Base-by-base conservation (phyloP, 2,797 vertebrate genomes). In the Acanthurus leucopareius region DNA sequence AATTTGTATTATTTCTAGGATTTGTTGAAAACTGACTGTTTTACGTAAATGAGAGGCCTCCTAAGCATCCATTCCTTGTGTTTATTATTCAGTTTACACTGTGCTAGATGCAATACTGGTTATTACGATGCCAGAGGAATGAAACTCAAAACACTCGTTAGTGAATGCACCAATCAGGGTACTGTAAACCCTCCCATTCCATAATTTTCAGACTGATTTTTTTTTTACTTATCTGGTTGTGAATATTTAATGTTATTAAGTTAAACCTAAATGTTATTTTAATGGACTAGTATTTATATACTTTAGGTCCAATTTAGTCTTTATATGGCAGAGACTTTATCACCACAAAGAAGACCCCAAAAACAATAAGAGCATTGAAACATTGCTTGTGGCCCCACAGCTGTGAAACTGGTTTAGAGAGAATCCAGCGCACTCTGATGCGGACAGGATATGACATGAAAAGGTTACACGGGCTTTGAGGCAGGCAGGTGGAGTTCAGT, bases 401-500 rank as follows among this genome's bases (percentile, higher is more conserved):
- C 75, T 68, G 53, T 75, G 79, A 75, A 74, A 67, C 5, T 44
- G 70, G 20, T 48, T 65, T 4, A 15, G 8, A 42, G 38, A 49
- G 54, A 80, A 71, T 35, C 57, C 14, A 32, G 67, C 54, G 42
- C 60, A 35, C 32, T 67, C 49, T 58, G 10, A 76, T 53, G 16
- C 3, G 15, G 69, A 81, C 82, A 75, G 83, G 84, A 91, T 85
- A 65, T 75, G 59, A 73, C 82, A 89, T 81, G 80, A 86, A 85
- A 91, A 86, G 83, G 77, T 89, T 85, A 66, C 54, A 62, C 64
- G 52, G 69, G 69, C 83, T 82, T 84, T 84, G 84, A 89, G 73
- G 77, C 78, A 40, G 73, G 74, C 77, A 82, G 85, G 73, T 45
- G 70, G 73, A 84, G 84, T 67, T 86, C 84, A 87, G 82, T 89